A percentile compares a stretch with the other conserved stretches of the same genome.
Conservation (phyloP, 1,140 invertebrate genomes). For the Panagrolaimus sp. region DNA sequence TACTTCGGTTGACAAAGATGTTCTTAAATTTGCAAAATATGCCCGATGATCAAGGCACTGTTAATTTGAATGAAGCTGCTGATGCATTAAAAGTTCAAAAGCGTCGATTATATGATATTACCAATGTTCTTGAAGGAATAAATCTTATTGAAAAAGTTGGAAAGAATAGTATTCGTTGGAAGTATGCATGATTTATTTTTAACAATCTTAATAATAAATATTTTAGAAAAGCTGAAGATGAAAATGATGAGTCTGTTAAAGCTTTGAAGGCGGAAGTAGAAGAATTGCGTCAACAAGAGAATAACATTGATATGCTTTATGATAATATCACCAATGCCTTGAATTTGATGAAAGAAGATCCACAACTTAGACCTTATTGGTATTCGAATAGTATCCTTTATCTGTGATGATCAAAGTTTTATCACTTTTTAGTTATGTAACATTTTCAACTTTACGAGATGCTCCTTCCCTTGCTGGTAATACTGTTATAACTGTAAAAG, state of each 20-base stretch:
- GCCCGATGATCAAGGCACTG: conserved; percentile 26
- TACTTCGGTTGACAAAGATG: conserved; percentile 51
- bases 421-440: conserved; percentile 44
- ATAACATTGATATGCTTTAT: conserved; percentile 39
- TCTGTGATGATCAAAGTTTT: too few species aligned
- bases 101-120: conserved; percentile 65
- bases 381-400: conserved; percentile 25
- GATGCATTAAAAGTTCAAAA: conserved; percentile 50
- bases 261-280: conserved; percentile 32
- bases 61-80: conserved; percentile 59
- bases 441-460: conserved; percentile 42
- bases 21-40: conserved; percentile 47
- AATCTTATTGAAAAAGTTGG: conserved; percentile 62
- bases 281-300: conserved; percentile 37
- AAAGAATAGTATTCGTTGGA: conserved; percentile 62
- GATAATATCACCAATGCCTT: conserved; percentile 36
- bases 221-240: conserved; percentile 34
- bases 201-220: conserved; percentile 14
- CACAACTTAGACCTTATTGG: conserved; percentile 51
- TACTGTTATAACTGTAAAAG: conserved; percentile 51
- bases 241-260: conserved; percentile 37
- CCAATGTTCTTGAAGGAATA: conserved; percentile 65
- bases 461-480: conserved; percentile 42
- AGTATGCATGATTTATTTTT: conserved; percentile 33
- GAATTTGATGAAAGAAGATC: conserved; percentile 49